These are phyloP conservation scores for Aurelia aurita DNA, from an alignment of 30 jellyfish, hydroid and myxozoan species.

Conservation along the genomic window DNA sequence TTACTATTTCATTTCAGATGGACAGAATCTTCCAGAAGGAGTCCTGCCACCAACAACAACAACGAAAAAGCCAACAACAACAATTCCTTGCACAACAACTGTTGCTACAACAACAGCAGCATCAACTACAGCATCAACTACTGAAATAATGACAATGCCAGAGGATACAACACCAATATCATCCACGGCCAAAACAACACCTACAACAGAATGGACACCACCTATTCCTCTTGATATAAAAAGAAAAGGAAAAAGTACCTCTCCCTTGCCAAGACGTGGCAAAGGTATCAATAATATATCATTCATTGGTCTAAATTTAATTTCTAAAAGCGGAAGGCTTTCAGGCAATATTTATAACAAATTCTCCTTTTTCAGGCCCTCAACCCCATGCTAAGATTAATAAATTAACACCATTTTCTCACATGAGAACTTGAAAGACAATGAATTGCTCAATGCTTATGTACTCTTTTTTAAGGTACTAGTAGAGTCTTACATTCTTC, in stretches of 20 bases:
- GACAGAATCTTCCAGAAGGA: conserved; percentile 21
- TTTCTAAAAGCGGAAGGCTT: too few species aligned
- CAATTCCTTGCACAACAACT: conserved; percentile 1
- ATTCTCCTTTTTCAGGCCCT: too few species aligned
- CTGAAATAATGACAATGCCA: not conserved
- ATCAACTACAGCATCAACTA: not conserved
- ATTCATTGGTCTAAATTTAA: too few species aligned
- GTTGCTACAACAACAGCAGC: not conserved
- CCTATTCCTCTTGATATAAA: not conserved
- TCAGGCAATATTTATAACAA: too few species aligned
- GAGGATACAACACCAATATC: not conserved
- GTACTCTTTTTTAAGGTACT: too few species aligned
- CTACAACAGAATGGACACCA: not conserved
- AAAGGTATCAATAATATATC: too few species aligned
- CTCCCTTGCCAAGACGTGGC: too few species aligned
- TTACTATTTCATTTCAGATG: not conserved
- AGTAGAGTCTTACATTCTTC: too few species aligned
- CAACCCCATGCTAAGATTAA: too few species aligned
- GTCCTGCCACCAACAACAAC: not conserved
- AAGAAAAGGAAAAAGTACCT: not conserved
- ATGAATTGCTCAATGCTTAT: too few species aligned
- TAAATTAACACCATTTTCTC: too few species aligned
- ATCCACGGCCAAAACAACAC: not conserved
- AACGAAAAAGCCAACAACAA: conserved; percentile 3
- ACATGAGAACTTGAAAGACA: too few species aligned